phyloP scores from a whole-genome alignment of 2,113 vertebrate genomes.

The Chloroceryle aenea region DNA sequence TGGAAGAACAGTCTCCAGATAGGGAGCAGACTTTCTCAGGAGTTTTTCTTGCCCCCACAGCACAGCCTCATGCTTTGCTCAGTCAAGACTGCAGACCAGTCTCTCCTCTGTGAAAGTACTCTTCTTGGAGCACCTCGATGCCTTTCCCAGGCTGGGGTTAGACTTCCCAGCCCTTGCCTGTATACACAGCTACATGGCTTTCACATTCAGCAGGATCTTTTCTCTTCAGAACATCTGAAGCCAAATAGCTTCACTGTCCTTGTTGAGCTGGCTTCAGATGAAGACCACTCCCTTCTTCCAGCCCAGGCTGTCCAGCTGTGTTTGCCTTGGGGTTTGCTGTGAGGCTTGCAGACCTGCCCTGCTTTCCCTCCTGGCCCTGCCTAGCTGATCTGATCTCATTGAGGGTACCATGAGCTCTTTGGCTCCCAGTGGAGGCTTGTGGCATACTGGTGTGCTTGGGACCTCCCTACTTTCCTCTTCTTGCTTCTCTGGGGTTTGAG shows the following conservation, averaged over 20 bases:
- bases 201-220: background rate
- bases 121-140: fast-evolving
- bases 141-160: background rate
- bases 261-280: background rate
- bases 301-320: fast-evolving
- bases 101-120: background rate
- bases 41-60: background rate
- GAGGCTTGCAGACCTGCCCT: background rate
- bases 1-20: background rate
- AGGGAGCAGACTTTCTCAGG: background rate
- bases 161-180: background rate
- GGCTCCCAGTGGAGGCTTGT: background rate
- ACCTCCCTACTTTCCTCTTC: background rate
- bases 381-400: background rate
- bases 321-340: background rate
- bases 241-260: background rate
- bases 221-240: background rate
- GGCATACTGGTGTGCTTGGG: background rate
- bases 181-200: background rate
- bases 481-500: background rate
- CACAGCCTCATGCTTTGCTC: background rate
- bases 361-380: background rate
- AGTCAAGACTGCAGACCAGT: background rate
- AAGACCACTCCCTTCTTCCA: background rate
- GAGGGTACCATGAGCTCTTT: background rate